These are phyloP conservation scores for Lacanobia wlatinum DNA, from an alignment of 2,888 invertebrate genomes.

Conservation along the genomic window DNA sequence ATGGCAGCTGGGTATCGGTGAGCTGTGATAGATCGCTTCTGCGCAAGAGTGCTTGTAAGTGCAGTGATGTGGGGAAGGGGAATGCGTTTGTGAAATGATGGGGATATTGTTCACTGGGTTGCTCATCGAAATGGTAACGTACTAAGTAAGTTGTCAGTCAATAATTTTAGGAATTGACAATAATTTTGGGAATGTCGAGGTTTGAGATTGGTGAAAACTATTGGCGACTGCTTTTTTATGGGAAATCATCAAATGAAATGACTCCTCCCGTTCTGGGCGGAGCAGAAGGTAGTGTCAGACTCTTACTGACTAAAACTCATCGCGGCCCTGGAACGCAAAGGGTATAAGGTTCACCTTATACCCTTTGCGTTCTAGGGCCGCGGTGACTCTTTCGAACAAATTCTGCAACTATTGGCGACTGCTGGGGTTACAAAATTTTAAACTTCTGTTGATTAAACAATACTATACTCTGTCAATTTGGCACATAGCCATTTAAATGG, in stretches of 20 bases:
- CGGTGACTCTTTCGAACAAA: no score
- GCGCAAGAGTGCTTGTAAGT: constrained; percentile 33
- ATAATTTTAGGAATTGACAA: neutral
- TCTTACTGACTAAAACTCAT: no score
- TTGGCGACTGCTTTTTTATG: no score
- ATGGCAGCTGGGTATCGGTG: constrained; percentile 65
- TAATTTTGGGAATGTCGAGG: neutral
- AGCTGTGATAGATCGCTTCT: constrained; percentile 59
- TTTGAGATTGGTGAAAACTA: no score
- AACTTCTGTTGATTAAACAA: no score
- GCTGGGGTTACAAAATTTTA: neutral
- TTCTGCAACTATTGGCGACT: neutral
- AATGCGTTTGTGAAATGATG: neutral
- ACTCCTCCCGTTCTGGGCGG: no score
- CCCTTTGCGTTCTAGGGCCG: no score
- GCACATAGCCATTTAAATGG: neutral
- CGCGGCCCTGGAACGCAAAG: no score
- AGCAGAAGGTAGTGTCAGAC: no score
- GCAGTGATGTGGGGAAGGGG: constrained; percentile 2
- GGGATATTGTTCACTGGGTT: neutral
- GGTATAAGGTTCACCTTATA: no score
- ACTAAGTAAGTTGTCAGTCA: neutral
- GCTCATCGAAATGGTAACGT: neutral
- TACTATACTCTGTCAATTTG: no score
- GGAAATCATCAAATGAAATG: no score